Evolutionary conservation across 2,113 vertebrate species (phyloP).

Genomic region (Phalacrocorax carbo): DNA sequence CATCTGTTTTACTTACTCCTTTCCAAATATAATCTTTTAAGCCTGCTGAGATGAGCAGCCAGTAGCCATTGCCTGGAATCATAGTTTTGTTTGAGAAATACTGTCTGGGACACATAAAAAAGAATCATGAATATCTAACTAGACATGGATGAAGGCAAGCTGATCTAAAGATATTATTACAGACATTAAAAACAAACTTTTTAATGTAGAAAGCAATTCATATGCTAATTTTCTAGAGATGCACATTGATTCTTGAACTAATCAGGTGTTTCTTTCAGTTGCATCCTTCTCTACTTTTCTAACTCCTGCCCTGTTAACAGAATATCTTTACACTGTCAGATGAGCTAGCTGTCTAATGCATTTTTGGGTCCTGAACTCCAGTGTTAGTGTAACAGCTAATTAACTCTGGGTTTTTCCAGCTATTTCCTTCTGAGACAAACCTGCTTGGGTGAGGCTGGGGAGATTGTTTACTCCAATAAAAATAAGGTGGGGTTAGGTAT

Average conservation of each 20-base stretch:
- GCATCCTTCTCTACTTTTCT: background rate
- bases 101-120: background rate
- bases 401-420: background rate
- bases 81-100: background rate
- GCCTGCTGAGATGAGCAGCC: background rate
- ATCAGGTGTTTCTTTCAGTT: background rate
- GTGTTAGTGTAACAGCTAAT: background rate
- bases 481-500: background rate
- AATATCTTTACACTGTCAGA: background rate
- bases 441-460: background rate
- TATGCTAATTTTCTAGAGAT: background rate
- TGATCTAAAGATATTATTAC: background rate
- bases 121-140: background rate
- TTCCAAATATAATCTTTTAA: background rate
- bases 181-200: background rate
- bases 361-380: background rate
- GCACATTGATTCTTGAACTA: background rate
- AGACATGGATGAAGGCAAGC: background rate
- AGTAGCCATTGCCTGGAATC: background rate
- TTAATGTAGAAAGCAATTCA: background rate
- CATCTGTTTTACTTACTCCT: background rate
- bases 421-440: background rate
- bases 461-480: background rate
- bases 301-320: background rate
- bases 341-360: background rate